phyloP scores from a whole-genome alignment of 2,113 vertebrate genomes.

The Ivindomyrus marchei region DNA sequence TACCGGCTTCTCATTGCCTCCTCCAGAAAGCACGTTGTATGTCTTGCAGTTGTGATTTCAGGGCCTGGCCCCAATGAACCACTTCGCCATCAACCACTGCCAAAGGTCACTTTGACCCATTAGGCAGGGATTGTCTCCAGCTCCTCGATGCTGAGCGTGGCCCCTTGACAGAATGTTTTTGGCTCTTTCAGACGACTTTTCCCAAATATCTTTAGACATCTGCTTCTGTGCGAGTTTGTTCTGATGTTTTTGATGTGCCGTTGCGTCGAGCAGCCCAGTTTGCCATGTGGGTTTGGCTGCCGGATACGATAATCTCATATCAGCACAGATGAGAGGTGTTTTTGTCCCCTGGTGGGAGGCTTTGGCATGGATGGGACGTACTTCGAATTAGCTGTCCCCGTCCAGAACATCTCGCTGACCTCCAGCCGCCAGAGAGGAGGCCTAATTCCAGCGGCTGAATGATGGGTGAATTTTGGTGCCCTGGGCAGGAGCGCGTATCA shows the following conservation, averaged over 20 bases:
- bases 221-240: neutral
- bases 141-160: neutral
- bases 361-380: conserved; percentile 7
- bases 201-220: neutral
- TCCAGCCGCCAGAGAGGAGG: conserved; percentile 13
- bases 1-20: neutral
- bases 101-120: neutral
- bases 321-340: conserved; percentile 19
- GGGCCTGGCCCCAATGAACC: neutral
- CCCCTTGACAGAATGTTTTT: neutral
- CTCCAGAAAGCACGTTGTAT: neutral
- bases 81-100: neutral
- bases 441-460: neutral
- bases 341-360: conserved; percentile 6
- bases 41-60: neutral
- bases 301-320: neutral
- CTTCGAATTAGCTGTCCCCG: conserved; percentile 14
- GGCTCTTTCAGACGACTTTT: neutral
- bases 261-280: neutral
- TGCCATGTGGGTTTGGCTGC: neutral
- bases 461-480: neutral
- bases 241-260: neutral
- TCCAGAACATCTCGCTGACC: conserved; percentile 22
- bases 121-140: neutral
- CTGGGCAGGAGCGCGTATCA: neutral